Percentiles rank a stretch among this genome's conserved stretches.
Conservation (phyloP, 2,113 vertebrate genomes). For the Grallaria varia region DNA sequence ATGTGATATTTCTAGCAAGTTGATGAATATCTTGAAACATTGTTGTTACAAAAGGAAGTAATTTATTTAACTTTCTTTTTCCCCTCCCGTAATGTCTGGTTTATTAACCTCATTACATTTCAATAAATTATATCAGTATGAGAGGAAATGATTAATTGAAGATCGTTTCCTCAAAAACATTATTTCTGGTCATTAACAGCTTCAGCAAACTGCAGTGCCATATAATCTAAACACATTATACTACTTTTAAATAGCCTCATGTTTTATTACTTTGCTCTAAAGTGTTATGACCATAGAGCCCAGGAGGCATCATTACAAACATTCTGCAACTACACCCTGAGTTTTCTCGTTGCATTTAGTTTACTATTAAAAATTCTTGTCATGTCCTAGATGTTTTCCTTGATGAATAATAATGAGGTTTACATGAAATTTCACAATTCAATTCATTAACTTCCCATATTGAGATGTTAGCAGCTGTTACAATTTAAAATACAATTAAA, state of each 20-base stretch:
- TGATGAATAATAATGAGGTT: constrained; percentile 12
- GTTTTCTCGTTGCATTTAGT: constrained; percentile 13
- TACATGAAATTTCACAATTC: not conserved
- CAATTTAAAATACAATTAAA: not conserved
- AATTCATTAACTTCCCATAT: constrained; percentile 1
- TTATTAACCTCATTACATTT: constrained; percentile 77
- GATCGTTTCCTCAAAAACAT: constrained; percentile 78
- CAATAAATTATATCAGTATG: constrained; percentile 77
- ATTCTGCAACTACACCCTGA: constrained; percentile 28
- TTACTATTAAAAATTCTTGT: constrained; percentile 44
- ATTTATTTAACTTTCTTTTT: constrained; percentile 78
- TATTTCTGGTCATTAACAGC: constrained; percentile 77
- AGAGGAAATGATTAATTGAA: constrained; percentile 81
- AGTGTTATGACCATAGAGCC: constrained; percentile 48
- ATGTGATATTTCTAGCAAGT: constrained; percentile 70
- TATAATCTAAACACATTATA: constrained; percentile 66
- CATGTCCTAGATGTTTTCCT: not conserved
- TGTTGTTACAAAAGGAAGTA: constrained; percentile 79
- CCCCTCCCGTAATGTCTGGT: constrained; percentile 62
- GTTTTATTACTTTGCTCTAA: constrained; percentile 67
- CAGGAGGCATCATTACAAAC: constrained; percentile 59
- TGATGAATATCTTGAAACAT: constrained; percentile 77
- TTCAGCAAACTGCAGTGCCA: constrained; percentile 60
- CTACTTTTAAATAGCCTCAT: constrained; percentile 66
- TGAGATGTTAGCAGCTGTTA: constrained; percentile 16